These are phyloP conservation scores for Drosophila recens DNA, from an alignment of 2,888 invertebrate genomes.

Conservation along the genomic window DNA sequence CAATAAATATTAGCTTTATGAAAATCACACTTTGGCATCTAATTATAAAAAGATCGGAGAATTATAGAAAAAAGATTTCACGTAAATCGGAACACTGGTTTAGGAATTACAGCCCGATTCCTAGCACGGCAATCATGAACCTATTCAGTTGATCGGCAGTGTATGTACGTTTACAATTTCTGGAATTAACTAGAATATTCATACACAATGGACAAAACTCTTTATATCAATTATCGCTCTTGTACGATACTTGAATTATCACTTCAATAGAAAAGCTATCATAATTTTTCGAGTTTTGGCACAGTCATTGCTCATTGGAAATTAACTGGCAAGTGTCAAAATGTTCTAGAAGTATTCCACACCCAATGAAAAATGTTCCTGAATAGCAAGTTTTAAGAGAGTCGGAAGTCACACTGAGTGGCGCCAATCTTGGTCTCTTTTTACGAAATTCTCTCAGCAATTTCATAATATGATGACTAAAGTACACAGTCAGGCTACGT, in stretches of 20 bases:
- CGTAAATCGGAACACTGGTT: too few species aligned
- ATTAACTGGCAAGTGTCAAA: slow-evolving; percentile 2
- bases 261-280: slow-evolving; percentile 2
- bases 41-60: too few species aligned
- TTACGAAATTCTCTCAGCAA: slow-evolving; percentile 63
- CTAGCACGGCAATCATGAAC: too few species aligned
- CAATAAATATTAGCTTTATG: too few species aligned
- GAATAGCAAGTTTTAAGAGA: slow-evolving; percentile 20
- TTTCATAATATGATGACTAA: slow-evolving; percentile 67
- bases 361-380: slow-evolving; percentile 16
- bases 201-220: not conserved
- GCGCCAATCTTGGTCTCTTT: slow-evolving; percentile 53
- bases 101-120: too few species aligned
- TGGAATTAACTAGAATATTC: slow-evolving; percentile 8
- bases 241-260: not conserved
- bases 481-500: slow-evolving; percentile 50
- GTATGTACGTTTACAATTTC: not conserved
- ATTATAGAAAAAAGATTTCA: too few species aligned
- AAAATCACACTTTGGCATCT: too few species aligned
- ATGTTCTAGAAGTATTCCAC: slow-evolving; percentile 34
- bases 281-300: not conserved
- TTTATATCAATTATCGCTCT: slow-evolving; percentile 10
- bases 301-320: slow-evolving; percentile 4
- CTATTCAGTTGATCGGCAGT: too few species aligned
- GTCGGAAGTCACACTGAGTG: slow-evolving; percentile 20